These are phyloP conservation scores for Psilopsiagon aurifrons DNA, from an alignment of 2,113 vertebrate species.

Conservation along the genomic window DNA sequence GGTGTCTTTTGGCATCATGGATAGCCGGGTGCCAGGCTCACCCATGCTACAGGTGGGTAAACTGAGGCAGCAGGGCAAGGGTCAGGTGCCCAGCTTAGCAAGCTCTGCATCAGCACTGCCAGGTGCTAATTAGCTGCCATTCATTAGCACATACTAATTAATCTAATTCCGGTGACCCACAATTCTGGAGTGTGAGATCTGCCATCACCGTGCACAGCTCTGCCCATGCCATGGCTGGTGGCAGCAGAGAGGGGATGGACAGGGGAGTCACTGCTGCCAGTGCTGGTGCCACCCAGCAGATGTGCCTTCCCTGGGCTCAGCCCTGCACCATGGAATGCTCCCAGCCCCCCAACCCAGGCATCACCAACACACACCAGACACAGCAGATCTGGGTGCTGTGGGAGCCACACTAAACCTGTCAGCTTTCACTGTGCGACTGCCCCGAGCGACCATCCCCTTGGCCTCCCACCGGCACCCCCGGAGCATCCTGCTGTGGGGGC, in stretches of 20 bases:
- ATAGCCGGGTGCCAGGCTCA: neutral
- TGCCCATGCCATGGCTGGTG: neutral
- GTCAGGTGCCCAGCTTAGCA: neutral
- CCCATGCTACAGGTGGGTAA: neutral
- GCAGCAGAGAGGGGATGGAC: neutral
- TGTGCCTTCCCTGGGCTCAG: neutral
- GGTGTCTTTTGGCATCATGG: neutral
- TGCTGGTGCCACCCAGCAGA: neutral
- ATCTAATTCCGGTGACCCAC: conserved; percentile 45
- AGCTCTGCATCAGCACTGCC: conserved; percentile 27
- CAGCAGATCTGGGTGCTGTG: accelerated
- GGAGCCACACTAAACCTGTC: neutral
- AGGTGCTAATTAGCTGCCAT: conserved; percentile 41
- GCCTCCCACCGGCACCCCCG: neutral
- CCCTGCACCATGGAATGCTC: neutral
- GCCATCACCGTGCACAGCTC: neutral
- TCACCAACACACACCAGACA: neutral
- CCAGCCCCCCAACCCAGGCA: neutral
- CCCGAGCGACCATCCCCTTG: neutral
- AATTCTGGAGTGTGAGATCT: conserved; percentile 61
- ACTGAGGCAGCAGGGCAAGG: conserved; percentile 32
- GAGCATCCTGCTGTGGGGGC: accelerated
- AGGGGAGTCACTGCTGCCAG: accelerated
- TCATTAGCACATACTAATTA: conserved; percentile 49
- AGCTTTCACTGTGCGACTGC: neutral